Evolutionary conservation across 2,888 invertebrate species (phyloP).

Genomic region (Drosophila mercatorum): DNA sequence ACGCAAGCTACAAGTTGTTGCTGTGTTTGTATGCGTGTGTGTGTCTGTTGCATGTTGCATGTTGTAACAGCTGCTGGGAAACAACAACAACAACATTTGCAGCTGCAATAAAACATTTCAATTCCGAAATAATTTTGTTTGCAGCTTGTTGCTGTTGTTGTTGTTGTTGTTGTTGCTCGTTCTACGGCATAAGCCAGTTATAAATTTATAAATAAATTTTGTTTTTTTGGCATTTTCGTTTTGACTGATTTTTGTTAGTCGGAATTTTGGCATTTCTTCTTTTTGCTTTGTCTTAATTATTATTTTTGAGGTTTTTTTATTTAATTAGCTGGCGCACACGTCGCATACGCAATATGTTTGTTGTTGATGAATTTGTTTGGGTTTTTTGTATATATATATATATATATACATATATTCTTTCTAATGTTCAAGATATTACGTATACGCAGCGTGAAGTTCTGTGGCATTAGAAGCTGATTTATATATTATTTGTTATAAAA

Average conservation of each 20-base stretch:
- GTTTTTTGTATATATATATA: too few relatives aligned
- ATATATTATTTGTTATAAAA: not conserved
- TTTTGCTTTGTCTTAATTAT: slow-evolving; percentile 11
- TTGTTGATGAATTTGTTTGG: not conserved
- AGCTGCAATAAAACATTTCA: slow-evolving; percentile 44
- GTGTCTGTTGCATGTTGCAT: slow-evolving; percentile 44
- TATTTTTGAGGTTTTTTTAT: slow-evolving; percentile 26
- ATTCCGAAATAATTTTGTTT: slow-evolving; percentile 52
- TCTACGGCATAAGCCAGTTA: slow-evolving; percentile 43
- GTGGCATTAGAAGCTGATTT: not conserved
- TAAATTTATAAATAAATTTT: slow-evolving; percentile 25
- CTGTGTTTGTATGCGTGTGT: slow-evolving; percentile 9
- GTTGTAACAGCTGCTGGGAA: slow-evolving; percentile 72
- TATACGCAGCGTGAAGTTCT: not conserved
- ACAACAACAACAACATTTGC: slow-evolving; percentile 56
- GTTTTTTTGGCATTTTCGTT: slow-evolving; percentile 17
- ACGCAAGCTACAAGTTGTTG: slow-evolving; percentile 62
- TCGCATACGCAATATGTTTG: slow-evolving; percentile 56
- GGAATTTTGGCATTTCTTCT: slow-evolving; percentile 26
- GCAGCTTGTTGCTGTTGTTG: slow-evolving; percentile 25
- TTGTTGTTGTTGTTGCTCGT: slow-evolving; percentile 35
- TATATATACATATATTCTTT: not conserved
- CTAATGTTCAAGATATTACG: not conserved
- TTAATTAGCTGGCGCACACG: slow-evolving; percentile 56
- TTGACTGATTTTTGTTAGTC: slow-evolving; percentile 10